phyloP scores from a whole-genome alignment of 1,140 invertebrate species.

The Drosophila repleta region DNA sequence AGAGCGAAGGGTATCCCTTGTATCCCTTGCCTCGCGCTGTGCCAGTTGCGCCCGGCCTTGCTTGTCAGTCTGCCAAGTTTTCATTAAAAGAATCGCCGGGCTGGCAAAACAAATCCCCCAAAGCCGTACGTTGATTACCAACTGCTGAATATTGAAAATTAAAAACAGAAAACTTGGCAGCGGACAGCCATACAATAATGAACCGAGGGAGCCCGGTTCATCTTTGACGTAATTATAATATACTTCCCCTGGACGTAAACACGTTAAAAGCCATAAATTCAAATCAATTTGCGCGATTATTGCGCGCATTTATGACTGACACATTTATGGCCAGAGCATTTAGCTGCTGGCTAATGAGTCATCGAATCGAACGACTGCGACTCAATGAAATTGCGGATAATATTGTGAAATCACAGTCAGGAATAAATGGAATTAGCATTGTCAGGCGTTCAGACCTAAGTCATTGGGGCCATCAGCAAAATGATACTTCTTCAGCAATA shows the following conservation, averaged over 20 bases:
- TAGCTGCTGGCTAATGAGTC: slow-evolving; percentile 12
- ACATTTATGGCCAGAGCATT: slow-evolving; percentile 46
- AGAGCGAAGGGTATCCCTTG: too few species aligned
- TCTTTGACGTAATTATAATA: slow-evolving; percentile 68
- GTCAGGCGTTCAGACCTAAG: not conserved
- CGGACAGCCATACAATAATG: slow-evolving; percentile 17
- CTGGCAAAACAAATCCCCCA: slow-evolving; percentile 58
- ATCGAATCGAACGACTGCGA: not conserved
- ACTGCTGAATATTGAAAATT: slow-evolving; percentile 62
- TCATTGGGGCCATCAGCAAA: too few species aligned
- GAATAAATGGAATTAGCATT: too few species aligned
- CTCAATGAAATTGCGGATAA: not conserved
- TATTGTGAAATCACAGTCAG: slow-evolving; percentile 4
- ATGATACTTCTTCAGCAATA: too few species aligned
- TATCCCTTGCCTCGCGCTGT: too few species aligned
- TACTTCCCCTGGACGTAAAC: slow-evolving; percentile 16
- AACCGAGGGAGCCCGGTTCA: slow-evolving; percentile 34
- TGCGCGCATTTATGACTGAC: slow-evolving; percentile 23
- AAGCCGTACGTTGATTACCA: slow-evolving; percentile 54
- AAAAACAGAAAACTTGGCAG: slow-evolving; percentile 48
- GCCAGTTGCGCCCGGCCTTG: slow-evolving; percentile 4
- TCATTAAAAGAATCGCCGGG: slow-evolving; percentile 67
- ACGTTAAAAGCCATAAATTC: slow-evolving; percentile 54
- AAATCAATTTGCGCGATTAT: slow-evolving; percentile 58
- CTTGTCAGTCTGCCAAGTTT: slow-evolving; percentile 76